phyloP scores from a whole-genome alignment of 2,888 invertebrate genomes.

The Dichetophora obliterata region DNA sequence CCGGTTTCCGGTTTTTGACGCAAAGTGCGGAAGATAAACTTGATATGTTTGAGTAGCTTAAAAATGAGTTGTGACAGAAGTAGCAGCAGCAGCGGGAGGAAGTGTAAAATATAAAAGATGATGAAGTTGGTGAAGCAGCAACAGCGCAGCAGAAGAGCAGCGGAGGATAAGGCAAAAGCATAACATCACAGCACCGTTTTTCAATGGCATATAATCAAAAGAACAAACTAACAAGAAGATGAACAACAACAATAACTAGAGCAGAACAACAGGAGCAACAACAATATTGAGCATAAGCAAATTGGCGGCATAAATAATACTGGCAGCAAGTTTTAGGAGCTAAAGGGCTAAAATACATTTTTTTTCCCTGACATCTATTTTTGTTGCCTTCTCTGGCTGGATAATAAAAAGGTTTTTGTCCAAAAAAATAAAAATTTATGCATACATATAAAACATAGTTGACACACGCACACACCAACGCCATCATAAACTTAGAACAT shows the following conservation, averaged over 20 bases:
- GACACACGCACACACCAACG: neutral
- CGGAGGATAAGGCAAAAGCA: no score
- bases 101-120: neutral
- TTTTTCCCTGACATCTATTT: neutral
- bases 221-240: neutral
- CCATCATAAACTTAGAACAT: neutral
- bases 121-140: neutral
- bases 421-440: neutral
- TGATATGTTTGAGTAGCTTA: slow-evolving; percentile 21
- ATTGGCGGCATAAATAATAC: neutral
- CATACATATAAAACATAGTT: neutral
- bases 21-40: slow-evolving; percentile 30
- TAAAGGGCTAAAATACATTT: neutral
- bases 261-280: neutral
- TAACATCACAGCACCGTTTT: neutral
- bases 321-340: neutral
- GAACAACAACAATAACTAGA: neutral
- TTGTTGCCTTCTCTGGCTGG: neutral
- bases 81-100: neutral
- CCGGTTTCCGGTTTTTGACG: slow-evolving; percentile 30
- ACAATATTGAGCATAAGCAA: neutral
- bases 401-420: neutral
- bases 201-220: neutral
- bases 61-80: neutral
- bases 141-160: neutral